Percentiles rank a stretch among this genome's conserved stretches.
Evolutionary conservation across 2,113 vertebrate genomes (phyloP).

Genomic region (Paracanthobrama guichenoti): DNA sequence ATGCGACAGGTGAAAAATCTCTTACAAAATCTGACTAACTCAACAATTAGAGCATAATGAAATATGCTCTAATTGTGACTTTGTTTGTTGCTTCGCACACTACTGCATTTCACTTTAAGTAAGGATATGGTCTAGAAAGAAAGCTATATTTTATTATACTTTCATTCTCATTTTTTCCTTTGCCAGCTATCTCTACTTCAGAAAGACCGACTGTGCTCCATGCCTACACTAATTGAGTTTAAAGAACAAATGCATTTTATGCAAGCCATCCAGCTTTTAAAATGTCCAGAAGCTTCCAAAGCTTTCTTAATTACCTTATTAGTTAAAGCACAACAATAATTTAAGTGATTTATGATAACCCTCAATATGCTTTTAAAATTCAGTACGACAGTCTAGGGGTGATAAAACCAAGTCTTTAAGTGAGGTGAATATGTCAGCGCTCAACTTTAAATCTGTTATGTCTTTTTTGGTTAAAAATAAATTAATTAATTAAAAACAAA

Average conservation of each 20-base stretch:
- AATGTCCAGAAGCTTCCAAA: not conserved
- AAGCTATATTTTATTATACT: not conserved
- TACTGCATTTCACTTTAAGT: not conserved
- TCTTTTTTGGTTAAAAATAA: not conserved
- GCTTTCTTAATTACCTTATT: conserved; percentile 21
- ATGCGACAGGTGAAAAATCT: too few relatives aligned
- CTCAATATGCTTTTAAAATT: conserved; percentile 32
- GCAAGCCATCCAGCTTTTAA: not conserved
- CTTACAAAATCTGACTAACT: too few relatives aligned
- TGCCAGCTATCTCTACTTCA: not conserved
- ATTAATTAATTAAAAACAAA: not conserved
- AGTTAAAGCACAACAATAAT: not conserved
- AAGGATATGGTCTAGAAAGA: not conserved
- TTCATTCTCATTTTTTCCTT: not conserved
- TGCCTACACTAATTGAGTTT: conserved; percentile 6
- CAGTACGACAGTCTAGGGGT: not conserved
- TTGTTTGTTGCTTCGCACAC: not conserved
- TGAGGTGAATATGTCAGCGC: not conserved
- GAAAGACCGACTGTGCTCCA: not conserved
- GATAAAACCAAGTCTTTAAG: not conserved
- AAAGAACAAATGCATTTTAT: conserved; percentile 27
- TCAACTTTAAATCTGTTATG: not conserved
- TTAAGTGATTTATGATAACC: conserved; percentile 4
- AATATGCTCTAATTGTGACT: too few relatives aligned
- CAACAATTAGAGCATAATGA: too few relatives aligned